Conservation (phyloP, 2,113 vertebrate species). For the Bubo scandiacus region DNA sequence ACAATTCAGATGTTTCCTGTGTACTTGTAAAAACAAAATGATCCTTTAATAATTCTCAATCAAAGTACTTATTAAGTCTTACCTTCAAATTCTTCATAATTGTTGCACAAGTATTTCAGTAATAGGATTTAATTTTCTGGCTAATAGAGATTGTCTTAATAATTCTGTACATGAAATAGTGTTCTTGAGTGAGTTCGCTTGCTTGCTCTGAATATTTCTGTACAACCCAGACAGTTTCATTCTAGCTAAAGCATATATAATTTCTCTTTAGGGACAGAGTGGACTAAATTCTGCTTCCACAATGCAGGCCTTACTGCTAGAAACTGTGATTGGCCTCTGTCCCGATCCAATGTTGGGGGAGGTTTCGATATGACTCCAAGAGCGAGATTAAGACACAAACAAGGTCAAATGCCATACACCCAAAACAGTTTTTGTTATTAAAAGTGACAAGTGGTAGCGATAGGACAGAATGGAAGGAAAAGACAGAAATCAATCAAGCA, state of each 20-base stretch:
- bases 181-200: neutral
- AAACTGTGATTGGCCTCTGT: neutral
- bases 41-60: neutral
- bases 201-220: neutral
- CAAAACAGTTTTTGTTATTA: too few species aligned
- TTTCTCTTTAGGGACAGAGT: neutral
- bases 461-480: too few species aligned
- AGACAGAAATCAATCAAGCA: too few species aligned
- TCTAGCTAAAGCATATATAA: neutral
- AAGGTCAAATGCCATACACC: too few species aligned
- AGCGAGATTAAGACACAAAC: too few species aligned
- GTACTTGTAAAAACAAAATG: neutral
- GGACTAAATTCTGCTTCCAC: neutral
- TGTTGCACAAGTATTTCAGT: neutral
- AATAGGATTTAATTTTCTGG: neutral
- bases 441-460: too few species aligned
- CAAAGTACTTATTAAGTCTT: neutral
- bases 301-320: neutral
- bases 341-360: too few species aligned
- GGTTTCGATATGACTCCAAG: too few species aligned
- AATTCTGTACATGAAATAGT: neutral
- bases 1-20: neutral
- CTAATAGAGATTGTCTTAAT: neutral
- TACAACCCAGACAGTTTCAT: neutral
- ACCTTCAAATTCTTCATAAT: neutral